Conservation (phyloP, 2,888 invertebrate species). For the Acanthosepion lycidas region DNA sequence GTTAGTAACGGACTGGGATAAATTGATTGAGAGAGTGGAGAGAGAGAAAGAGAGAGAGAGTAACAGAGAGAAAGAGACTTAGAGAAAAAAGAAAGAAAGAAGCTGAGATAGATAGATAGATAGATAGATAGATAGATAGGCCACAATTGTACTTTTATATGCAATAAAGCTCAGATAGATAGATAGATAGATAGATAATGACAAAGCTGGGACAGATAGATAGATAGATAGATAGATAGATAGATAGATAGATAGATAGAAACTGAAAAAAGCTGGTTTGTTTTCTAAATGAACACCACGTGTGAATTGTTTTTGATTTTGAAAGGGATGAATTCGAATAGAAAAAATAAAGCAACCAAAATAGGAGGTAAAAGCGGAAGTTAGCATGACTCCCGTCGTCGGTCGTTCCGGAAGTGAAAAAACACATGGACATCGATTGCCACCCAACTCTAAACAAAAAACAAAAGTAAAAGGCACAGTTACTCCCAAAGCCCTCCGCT, state of each 20-base stretch:
- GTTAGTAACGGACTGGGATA: too few species aligned
- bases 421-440: conserved; percentile 20
- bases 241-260: background rate
- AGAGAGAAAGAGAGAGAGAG: background rate
- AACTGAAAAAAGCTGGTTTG: background rate
- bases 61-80: background rate
- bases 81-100: background rate
- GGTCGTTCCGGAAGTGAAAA: background rate
- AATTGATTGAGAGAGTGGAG: too few species aligned
- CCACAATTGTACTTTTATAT: too few species aligned
- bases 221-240: background rate
- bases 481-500: background rate
- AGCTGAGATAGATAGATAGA: background rate
- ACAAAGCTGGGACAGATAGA: too few species aligned
- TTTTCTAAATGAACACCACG: background rate
- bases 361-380: background rate
- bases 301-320: background rate
- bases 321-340: background rate
- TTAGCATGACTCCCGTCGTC: background rate
- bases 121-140: background rate
- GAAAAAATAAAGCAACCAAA: background rate
- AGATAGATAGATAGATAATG: background rate
- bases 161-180: background rate
- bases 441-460: background rate
- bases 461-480: background rate